phyloP scores from a whole-genome alignment of 2,888 invertebrate genomes.

The Buathra laborator region DNA sequence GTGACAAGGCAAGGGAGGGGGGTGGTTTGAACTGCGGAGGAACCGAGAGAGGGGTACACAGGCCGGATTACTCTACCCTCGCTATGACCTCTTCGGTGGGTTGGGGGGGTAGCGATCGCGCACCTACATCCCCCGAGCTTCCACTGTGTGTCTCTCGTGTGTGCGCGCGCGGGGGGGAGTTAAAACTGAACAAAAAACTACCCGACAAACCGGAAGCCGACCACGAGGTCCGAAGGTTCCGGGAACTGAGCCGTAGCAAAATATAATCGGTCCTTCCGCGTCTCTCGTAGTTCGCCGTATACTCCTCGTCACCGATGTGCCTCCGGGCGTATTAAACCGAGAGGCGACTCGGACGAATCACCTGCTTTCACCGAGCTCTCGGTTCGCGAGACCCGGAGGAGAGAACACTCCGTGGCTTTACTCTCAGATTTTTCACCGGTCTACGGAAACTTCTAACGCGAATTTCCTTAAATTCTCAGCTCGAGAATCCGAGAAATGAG shows the following conservation, averaged over 20 bases:
- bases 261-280: slow-evolving; percentile 49
- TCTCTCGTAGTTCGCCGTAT: slow-evolving; percentile 9
- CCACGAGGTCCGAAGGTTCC: slow-evolving; percentile 56
- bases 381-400: neutral
- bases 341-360: slow-evolving; percentile 28
- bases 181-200: slow-evolving; percentile 51
- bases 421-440: too few relatives aligned
- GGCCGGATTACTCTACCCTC: slow-evolving; percentile 79
- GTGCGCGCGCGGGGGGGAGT: neutral
- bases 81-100: slow-evolving; percentile 70
- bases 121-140: slow-evolving; percentile 60
- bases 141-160: slow-evolving; percentile 25
- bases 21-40: slow-evolving; percentile 1
- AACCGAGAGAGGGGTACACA: slow-evolving; percentile 67
- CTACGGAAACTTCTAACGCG: too few relatives aligned
- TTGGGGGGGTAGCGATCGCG: slow-evolving; percentile 44
- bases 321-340: slow-evolving; percentile 40
- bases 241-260: slow-evolving; percentile 30
- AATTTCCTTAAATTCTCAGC: slow-evolving; percentile 25
- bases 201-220: slow-evolving; percentile 52
- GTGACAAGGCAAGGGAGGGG: slow-evolving; percentile 19
- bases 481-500: neutral
- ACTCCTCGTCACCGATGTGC: slow-evolving; percentile 17
- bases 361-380: slow-evolving; percentile 48
- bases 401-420: neutral